A percentile compares a stretch with the other conserved stretches of the same genome.
Conservation (phyloP, 2,888 invertebrate species). For the Scelioninae gen. 1 region DNA sequence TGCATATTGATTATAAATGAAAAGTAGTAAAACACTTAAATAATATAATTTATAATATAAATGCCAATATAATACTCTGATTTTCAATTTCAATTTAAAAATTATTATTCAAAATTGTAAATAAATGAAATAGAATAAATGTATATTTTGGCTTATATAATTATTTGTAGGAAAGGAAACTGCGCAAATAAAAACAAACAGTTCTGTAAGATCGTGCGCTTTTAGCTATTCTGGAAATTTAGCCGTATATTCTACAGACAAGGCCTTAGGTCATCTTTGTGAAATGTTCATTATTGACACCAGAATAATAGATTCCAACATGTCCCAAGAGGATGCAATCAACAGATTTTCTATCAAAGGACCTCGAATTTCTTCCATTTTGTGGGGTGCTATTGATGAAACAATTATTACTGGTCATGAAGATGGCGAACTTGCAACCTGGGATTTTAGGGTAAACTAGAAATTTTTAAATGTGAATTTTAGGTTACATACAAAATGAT, state of each 20-base stretch:
- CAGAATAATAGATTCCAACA: constrained; percentile 89
- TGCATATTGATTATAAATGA: too few species aligned
- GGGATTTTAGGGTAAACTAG: constrained; percentile 96
- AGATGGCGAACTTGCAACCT: constrained; percentile 95
- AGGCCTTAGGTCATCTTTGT: constrained; percentile 95
- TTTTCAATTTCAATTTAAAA: too few species aligned
- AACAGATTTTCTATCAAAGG: constrained; percentile 91
- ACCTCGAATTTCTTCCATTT: constrained; percentile 94
- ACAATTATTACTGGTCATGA: constrained; percentile 96
- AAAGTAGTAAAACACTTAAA: too few species aligned
- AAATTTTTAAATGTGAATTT: too few species aligned
- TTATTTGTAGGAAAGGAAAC: constrained; percentile 87
- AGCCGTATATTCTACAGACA: constrained; percentile 96
- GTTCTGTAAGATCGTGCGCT: constrained; percentile 95
- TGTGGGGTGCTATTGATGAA: constrained; percentile 98
- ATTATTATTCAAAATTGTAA: too few species aligned
- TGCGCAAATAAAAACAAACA: constrained; percentile 91
- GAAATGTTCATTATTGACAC: constrained; percentile 95
- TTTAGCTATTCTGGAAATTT: constrained; percentile 97
- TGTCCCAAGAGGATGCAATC: constrained; percentile 89
- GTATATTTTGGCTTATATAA: not conserved
- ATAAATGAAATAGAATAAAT: not conserved
- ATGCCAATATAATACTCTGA: too few species aligned
- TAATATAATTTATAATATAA: too few species aligned
- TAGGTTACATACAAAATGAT: too few species aligned